A percentile compares a stretch with the other conserved stretches of the same genome.
phyloP scores from a whole-genome alignment of 1,140 invertebrate species.

The Hypsibius dujardini region DNA sequence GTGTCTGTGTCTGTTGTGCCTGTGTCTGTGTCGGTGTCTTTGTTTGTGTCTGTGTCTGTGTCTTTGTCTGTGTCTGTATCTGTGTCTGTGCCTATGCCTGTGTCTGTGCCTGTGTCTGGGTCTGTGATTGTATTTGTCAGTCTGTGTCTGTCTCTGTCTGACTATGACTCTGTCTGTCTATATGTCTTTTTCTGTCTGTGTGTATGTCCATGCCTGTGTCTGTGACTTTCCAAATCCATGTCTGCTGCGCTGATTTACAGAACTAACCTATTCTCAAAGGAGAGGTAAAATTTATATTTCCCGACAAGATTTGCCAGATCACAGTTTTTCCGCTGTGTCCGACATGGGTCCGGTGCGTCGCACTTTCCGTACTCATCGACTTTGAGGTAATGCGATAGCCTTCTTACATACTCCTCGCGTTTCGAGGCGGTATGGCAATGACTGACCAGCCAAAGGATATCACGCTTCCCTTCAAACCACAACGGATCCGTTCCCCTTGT shows the following conservation, averaged over 20 bases:
- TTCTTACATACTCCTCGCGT: not conserved
- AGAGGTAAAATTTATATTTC: not conserved
- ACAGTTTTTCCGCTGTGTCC: not conserved
- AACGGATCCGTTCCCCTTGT: not conserved
- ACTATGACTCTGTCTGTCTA: too few relatives aligned
- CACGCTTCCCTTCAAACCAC: not conserved
- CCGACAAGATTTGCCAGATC: not conserved
- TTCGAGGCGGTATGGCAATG: not conserved
- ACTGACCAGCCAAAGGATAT: not conserved
- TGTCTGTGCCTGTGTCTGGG: too few relatives aligned
- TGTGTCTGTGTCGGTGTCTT: too few relatives aligned
- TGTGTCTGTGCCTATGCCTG: too few relatives aligned
- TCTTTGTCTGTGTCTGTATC: too few relatives aligned
- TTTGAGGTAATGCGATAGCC: not conserved
- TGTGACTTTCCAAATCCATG: not conserved
- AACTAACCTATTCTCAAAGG: constrained; percentile 1
- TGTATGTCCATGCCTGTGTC: too few relatives aligned
- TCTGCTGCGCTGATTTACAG: not conserved
- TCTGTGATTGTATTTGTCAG: too few relatives aligned
- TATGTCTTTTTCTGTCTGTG: too few relatives aligned
- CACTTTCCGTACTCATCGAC: not conserved
- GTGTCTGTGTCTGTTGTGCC: too few relatives aligned
- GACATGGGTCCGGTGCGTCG: not conserved
- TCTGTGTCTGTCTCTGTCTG: too few relatives aligned
- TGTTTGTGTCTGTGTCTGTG: too few relatives aligned